A percentile compares a stretch with the other conserved stretches of the same genome.
phyloP scores from a whole-genome alignment of 2,888 invertebrate genomes.

The Pyralis farinalis region DNA sequence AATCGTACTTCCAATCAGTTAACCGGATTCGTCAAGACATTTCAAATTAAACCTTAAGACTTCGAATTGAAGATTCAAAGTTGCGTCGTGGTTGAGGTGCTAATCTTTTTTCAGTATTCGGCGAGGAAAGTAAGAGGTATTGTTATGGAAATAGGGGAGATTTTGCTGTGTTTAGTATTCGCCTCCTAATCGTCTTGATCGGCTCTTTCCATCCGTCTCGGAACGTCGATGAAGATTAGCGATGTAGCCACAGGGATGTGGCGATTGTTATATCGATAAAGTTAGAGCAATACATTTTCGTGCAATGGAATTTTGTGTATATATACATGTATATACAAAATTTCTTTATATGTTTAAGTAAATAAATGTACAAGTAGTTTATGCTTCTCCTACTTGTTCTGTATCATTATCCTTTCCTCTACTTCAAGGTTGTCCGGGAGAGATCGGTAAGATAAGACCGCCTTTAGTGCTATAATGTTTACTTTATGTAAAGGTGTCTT shows the following conservation, averaged over 20 bases:
- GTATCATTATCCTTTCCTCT: too few species aligned
- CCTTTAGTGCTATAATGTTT: too few species aligned
- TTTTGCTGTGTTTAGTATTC: slow-evolving; percentile 10
- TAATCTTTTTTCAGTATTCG: background rate
- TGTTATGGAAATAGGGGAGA: background rate
- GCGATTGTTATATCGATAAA: slow-evolving; percentile 1
- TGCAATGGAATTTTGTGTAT: too few species aligned
- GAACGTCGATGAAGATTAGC: slow-evolving; percentile 24
- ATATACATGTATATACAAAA: too few species aligned
- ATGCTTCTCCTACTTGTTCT: too few species aligned
- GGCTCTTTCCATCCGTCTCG: slow-evolving; percentile 33
- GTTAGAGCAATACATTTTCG: too few species aligned
- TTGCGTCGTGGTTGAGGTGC: background rate
- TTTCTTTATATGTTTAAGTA: too few species aligned
- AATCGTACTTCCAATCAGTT: slow-evolving; percentile 2
- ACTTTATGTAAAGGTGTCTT: too few species aligned
- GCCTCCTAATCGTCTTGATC: slow-evolving; percentile 36
- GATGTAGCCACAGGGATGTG: slow-evolving; percentile 13
- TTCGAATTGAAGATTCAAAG: background rate
- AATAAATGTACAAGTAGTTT: too few species aligned
- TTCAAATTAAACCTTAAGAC: background rate
- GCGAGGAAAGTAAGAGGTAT: slow-evolving; percentile 1
- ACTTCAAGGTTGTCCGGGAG: too few species aligned
- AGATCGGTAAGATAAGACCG: too few species aligned
- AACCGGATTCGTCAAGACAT: background rate